Base-by-base conservation (phyloP, 2,113 vertebrate genomes). In the Nyctibius bracteatus region DNA sequence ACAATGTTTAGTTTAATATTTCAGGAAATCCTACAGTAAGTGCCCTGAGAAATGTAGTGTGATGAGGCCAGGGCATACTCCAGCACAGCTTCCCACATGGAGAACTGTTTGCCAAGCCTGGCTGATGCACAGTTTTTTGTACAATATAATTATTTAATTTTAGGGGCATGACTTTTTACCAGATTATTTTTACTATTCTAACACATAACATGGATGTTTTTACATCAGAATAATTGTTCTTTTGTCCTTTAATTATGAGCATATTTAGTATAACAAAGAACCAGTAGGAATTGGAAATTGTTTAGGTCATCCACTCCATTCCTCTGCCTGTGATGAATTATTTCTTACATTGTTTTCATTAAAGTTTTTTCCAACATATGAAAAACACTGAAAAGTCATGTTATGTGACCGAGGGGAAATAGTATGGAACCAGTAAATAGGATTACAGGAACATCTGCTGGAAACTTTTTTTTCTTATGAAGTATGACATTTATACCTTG, bases 401-500 rank as follows among this genome's bases (percentile, higher is more conserved):
- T 86, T 74, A 77, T 81, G 54, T 44, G 86, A 58, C 66, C 0
- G 0, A 33, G 9, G 28, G 31, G 52, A 79, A 94, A 87, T 11
- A 54, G 24, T 18, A 81, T 16, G 88, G 72, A 83, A 88, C 41
- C 39, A 88, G 41, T 81, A 95, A 95, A 81, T 6, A 88, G 41
- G 74, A 91, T 96, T 94, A 94, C 49, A 82, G 67, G 52, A 89
- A 86, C 72, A 91, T 87, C 90, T 86, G 72, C 87, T 88, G 81
- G 57, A 86, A 89, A 12, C 16, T 44, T 88, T 85, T 91, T 92
- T 72, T 78, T 75, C 46, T 65, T 62, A 59, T 30, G 21, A 70
- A 87, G 31, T 75, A 74, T 62, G 74, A 78, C 68, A 82, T 96
- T 93, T 85, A 72, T 91, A 77, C 71, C 57, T 86, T 88, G 86